Conservation (phyloP, 2,888 invertebrate genomes). For the Ptilodon capucinus region DNA sequence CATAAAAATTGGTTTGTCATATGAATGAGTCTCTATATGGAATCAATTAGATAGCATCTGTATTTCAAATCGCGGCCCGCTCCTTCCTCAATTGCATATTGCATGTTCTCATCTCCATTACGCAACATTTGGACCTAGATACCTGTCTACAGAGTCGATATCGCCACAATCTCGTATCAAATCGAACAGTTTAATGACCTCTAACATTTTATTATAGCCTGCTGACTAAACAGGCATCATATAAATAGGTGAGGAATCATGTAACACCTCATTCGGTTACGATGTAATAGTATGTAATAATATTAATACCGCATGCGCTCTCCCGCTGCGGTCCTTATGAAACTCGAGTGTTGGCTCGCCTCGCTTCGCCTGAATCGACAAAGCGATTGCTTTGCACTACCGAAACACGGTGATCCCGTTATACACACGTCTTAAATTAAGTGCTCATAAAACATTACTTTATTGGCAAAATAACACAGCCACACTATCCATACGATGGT, state of each 20-base stretch:
- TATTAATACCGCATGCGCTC: constrained; percentile 51
- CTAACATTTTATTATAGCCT: constrained; percentile 4
- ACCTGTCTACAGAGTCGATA: constrained; percentile 13
- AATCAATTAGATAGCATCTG: constrained; percentile 34
- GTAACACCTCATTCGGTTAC: constrained; percentile 22
- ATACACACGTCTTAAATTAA: constrained; percentile 10
- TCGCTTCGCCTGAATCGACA: background rate
- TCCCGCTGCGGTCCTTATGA: constrained; percentile 45
- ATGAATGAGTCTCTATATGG: constrained; percentile 14
- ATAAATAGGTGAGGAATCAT: constrained; percentile 18
- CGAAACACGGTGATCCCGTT: background rate
- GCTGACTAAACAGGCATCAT: constrained; percentile 7
- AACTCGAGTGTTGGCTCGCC: constrained; percentile 11
- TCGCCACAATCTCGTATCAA: constrained; percentile 19
- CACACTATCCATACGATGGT: constrained; percentile 5
- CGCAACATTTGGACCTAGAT: constrained; percentile 11
- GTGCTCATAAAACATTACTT: constrained; percentile 19
- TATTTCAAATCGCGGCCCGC: constrained; percentile 20
- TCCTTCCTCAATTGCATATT: constrained; percentile 34
- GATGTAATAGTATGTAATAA: constrained; percentile 24
- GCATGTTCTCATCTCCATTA: constrained; percentile 17
- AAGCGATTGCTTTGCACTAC: background rate
- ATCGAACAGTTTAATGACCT: constrained; percentile 17
- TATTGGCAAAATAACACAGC: constrained; percentile 24
- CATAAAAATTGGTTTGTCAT: background rate